Base-by-base conservation (phyloP, 2,888 invertebrate species). In the Drosophila lutescens region DNA sequence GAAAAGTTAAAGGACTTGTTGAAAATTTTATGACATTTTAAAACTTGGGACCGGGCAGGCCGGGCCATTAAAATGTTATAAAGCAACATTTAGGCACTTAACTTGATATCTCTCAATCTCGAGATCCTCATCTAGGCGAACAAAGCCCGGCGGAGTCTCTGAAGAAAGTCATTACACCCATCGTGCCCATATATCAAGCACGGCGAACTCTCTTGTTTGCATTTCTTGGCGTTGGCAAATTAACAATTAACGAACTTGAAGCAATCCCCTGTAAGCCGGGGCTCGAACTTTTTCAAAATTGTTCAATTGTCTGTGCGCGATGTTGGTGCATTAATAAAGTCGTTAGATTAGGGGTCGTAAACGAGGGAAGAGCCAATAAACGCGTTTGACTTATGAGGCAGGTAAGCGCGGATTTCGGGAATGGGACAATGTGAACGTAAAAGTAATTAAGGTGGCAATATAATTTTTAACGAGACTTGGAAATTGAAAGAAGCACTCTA, bases 1-100 rank as follows among this genome's bases (percentile, higher is more conserved):
- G 41, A 54, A 63, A 75, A 70, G 76, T 70, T 76, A 61, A 76
- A 85, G 83, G 82, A 86, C 84, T 84, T 87, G 88, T 86, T 86
- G 75, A 84, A 87, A 79, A 85, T 84, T 87, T 79, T 87, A 84
- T 84, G 84, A 87, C 80, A 86, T 87, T 85, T 82, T 82, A 76
- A 76, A 87, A 85, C 80, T 74, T 79, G 78, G 41, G 46, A 17
- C 56, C 41, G 36, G 61, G 50, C 43, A 59, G 26, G 38, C 17
- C 50, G 57, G 56, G 56, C 83, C 78, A 87, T 84, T 84, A 87
- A 84, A 84, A 84, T 80, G 88, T 85, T 86, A 82, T 87, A 87
- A 87, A 77, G 83, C 83, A 73, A 75, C 73, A 87, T 87, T 84
- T 82, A 78, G 82, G 83, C 88, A 87, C 84, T 87, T 78, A 76